A percentile compares a stretch with the other conserved stretches of the same genome.
These are phyloP conservation scores for Sarcophaga bullata DNA, from an alignment of 1,140 invertebrate genomes.

Conservation along the genomic window DNA sequence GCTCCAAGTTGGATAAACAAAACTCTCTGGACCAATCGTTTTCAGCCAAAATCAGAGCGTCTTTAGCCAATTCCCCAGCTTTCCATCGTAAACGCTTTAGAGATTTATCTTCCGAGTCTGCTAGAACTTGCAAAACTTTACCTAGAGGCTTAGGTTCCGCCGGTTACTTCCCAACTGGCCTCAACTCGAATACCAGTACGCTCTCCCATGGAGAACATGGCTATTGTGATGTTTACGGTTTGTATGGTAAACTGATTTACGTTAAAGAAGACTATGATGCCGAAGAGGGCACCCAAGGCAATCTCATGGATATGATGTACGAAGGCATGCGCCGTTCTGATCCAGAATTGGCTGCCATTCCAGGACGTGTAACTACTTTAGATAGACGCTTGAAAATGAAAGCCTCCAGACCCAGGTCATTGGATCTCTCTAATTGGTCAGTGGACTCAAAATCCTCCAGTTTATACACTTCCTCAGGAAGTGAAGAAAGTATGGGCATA, in stretches of 20 bases:
- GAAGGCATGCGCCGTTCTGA: constrained; percentile 81
- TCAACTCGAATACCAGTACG: constrained; percentile 70
- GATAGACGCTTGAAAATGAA: constrained; percentile 83
- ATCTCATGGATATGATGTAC: constrained; percentile 73
- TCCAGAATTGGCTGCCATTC: constrained; percentile 83
- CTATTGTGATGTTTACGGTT: constrained; percentile 86
- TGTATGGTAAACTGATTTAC: constrained; percentile 90
- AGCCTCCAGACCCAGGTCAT: constrained; percentile 79
- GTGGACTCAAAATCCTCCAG: constrained; percentile 87
- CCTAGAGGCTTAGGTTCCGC: constrained; percentile 73
- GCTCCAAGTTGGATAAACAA: constrained; percentile 71
- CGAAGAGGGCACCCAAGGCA: constrained; percentile 75
- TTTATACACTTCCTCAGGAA: constrained; percentile 81
- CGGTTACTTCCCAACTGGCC: constrained; percentile 66
- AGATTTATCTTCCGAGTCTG: constrained; percentile 70
- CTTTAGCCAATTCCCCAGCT: constrained; percentile 75
- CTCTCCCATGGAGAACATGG: constrained; percentile 71
- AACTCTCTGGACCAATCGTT: constrained; percentile 72
- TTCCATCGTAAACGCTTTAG: constrained; percentile 76
- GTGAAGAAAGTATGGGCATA: constrained; percentile 81
- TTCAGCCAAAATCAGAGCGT: constrained; percentile 71
- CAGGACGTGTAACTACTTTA: constrained; percentile 81
- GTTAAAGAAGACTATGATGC: constrained; percentile 84
- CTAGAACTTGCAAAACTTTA: constrained; percentile 80
- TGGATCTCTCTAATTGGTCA: constrained; percentile 88